Evolutionary conservation across 2,888 invertebrate species (phyloP), one percentile per base, ranked within the genome.

Genomic region (Busseola fusca): DNA sequence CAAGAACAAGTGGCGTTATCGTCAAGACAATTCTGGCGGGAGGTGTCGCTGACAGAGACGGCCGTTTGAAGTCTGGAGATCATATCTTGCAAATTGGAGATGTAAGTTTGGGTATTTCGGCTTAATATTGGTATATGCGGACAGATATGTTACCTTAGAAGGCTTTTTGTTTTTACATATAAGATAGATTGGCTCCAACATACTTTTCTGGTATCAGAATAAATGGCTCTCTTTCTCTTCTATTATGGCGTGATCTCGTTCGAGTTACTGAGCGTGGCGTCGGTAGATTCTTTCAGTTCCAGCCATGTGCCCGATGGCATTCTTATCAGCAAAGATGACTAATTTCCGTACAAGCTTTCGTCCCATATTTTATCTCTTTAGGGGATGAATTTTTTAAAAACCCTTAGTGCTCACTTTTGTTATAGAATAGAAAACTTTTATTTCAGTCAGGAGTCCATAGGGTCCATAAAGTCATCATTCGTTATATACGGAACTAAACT

Each of bases 21-120:
- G 99, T 99, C 21, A 99, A 99, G 94, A 99, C 99, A 25, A 99
- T 99, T 84, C 96, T 99, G 74, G 99, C 99, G 0, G 99, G 99
- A 10, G 99, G 99, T 68, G 99, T 99, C 5, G 99, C 99, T 14
- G 99, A 99, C 94, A 97, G 98, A 85, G 99, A 99, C 96, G 98
- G 98, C n/a, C 97, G 99, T 64, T 96, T 99, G 64, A 98, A 98
- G 89, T 99, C 99, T 89, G 99, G 99, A 10, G 99, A 99, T 94
- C 99, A 99, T 94, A 99, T 99, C 88, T 96, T 99, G 78, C 99
- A 99, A 96, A 98, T 98, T 89, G 98, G 98, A 63, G 98, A 98
- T 90, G 98, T 99, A 87, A 95, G 96, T 92, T 4, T 7, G 14
- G 16, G 3, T 64, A 42, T 52, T 50, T 42, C 10, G 18, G 14